Percentiles rank a stretch among this genome's conserved stretches.
Conservation (phyloP, 2,113 vertebrate genomes). For the Ovis aries region DNA sequence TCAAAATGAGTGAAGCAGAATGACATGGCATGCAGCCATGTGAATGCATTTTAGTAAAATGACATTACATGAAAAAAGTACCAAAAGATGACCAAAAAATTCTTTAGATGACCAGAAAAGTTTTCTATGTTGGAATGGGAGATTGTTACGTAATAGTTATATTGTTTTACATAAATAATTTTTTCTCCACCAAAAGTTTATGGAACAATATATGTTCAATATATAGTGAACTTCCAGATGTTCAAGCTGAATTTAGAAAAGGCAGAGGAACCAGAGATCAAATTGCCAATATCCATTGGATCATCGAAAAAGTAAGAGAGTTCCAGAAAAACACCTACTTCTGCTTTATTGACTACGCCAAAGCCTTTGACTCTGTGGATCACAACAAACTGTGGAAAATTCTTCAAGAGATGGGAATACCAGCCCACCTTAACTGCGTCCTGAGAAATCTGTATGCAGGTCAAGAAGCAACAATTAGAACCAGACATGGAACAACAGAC, state of each 20-base stretch:
- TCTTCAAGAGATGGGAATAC: background rate
- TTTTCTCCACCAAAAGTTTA: background rate
- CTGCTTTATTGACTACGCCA: background rate
- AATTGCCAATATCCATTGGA: background rate
- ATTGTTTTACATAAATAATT: background rate
- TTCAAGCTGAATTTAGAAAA: background rate
- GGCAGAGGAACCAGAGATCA: background rate
- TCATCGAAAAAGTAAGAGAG: background rate
- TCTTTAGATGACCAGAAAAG: background rate
- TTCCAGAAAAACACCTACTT: background rate
- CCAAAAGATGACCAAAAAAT: background rate
- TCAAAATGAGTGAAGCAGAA: background rate
- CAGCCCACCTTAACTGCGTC: fast-evolving
- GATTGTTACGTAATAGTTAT: background rate
- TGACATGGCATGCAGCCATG: background rate
- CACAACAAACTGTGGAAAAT: background rate
- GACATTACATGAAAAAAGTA: background rate
- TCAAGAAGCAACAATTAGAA: background rate
- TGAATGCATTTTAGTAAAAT: background rate
- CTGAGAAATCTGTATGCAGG: background rate
- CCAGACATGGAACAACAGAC: background rate
- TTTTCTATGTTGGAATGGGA: background rate
- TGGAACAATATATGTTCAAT: background rate
- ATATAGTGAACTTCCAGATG: background rate
- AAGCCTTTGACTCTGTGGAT: background rate